Percentiles rank a stretch among this genome's conserved stretches.
These are phyloP conservation scores for Drosophila varians DNA, from an alignment of 1,140 invertebrate genomes.

Conservation along the genomic window DNA sequence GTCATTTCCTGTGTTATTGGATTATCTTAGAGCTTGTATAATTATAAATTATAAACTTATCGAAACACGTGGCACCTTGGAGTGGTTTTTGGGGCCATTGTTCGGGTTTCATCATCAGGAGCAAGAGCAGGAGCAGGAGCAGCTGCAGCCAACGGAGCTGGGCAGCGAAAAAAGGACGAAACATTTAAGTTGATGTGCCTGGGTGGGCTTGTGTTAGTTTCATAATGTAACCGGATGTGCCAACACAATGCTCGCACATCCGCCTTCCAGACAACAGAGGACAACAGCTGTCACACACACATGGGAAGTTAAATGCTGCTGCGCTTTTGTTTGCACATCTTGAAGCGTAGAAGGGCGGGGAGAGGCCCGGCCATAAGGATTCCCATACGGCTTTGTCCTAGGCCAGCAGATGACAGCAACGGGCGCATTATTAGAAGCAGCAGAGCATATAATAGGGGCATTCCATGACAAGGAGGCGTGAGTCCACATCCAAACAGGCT, in stretches of 20 bases:
- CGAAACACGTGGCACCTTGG: neutral
- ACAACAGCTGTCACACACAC: slow-evolving; percentile 73
- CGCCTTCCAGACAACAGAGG: slow-evolving; percentile 73
- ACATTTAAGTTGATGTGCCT: slow-evolving; percentile 70
- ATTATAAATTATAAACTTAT: too few species aligned
- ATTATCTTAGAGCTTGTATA: slow-evolving; percentile 8
- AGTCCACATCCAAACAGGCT: slow-evolving; percentile 37
- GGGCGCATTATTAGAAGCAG: slow-evolving; percentile 78
- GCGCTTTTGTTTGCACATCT: slow-evolving; percentile 79
- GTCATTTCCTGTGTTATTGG: neutral
- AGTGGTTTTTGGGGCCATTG: slow-evolving; percentile 27
- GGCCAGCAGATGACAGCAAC: slow-evolving; percentile 68
- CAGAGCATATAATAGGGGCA: slow-evolving; percentile 80
- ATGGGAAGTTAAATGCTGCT: slow-evolving; percentile 46
- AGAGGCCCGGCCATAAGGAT: slow-evolving; percentile 23
- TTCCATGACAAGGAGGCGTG: slow-evolving; percentile 77
- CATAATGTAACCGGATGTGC: slow-evolving; percentile 82
- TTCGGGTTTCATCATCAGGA: slow-evolving; percentile 53
- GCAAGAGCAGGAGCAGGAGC: slow-evolving; percentile 58
- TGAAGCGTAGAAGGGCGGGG: slow-evolving; percentile 33
- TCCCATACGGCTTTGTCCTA: slow-evolving; percentile 46
- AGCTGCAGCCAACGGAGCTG: slow-evolving; percentile 40
- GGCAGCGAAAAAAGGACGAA: slow-evolving; percentile 42
- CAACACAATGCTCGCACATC: slow-evolving; percentile 81
- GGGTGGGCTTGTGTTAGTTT: slow-evolving; percentile 55